Evolutionary conservation across 2,888 invertebrate genomes (phyloP).

Genomic region (Agrochola litura): DNA sequence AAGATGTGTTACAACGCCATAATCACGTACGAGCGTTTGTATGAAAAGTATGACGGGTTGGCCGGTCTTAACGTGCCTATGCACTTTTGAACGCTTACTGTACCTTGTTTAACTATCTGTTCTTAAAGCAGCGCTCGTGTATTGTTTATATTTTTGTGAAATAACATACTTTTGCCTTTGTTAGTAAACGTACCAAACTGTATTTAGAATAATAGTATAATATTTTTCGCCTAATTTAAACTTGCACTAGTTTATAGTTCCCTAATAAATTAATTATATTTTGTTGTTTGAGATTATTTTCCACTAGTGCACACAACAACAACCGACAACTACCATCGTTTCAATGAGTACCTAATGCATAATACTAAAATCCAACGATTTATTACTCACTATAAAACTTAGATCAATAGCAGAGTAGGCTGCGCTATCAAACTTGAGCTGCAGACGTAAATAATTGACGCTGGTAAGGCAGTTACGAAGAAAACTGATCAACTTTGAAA

Average conservation of each 20-base stretch:
- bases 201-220: neutral
- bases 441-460: conserved; percentile 48
- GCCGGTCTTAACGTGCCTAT: no score
- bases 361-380: neutral
- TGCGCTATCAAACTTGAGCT: conserved; percentile 17
- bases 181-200: neutral
- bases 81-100: no score
- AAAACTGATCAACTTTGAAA: conserved; percentile 58
- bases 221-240: neutral
- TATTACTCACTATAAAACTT: conserved; percentile 3
- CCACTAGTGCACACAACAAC: neutral
- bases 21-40: no score
- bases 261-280: neutral
- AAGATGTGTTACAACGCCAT: no score
- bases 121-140: neutral
- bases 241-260: neutral
- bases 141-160: neutral
- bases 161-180: neutral
- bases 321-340: neutral
- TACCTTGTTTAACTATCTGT: neutral
- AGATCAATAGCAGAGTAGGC: neutral
- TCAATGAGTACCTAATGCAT: neutral
- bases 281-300: neutral
- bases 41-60: no score
- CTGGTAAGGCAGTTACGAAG: conserved; percentile 40